These are phyloP conservation scores for Agapornis roseicollis DNA, from an alignment of 2,113 vertebrate genomes.

Conservation along the genomic window DNA sequence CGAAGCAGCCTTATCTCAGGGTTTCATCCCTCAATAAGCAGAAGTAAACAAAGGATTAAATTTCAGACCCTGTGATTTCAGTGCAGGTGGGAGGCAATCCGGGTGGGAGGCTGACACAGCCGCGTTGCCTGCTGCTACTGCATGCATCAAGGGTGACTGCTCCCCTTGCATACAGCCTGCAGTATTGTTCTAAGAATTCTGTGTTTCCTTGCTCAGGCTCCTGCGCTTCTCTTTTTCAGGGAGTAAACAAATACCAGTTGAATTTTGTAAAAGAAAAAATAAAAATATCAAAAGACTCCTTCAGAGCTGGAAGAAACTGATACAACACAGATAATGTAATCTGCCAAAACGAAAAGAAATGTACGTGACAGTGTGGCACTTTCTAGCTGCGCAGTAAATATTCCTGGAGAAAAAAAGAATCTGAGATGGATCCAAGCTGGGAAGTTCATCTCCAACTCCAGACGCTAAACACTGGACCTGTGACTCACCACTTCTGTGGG, in stretches of 20 bases:
- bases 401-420: background rate
- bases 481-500: background rate
- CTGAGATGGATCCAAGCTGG: background rate
- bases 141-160: fast-evolving
- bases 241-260: background rate
- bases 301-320: background rate
- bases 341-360: background rate
- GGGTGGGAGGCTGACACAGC: background rate
- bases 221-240: background rate
- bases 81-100: background rate
- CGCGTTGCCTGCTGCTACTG: background rate
- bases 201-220: background rate
- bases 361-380: background rate
- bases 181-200: background rate
- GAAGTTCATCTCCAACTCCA: background rate
- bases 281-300: background rate
- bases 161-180: background rate
- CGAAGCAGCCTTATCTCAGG: background rate
- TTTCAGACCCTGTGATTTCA: background rate
- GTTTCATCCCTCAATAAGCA: background rate
- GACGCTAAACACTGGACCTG: background rate
- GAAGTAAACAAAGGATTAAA: background rate
- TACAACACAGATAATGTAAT: background rate
- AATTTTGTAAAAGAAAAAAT: background rate
- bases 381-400: background rate